Conservation (phyloP, 2,888 invertebrate genomes). For the Deroplatys truncata region DNA sequence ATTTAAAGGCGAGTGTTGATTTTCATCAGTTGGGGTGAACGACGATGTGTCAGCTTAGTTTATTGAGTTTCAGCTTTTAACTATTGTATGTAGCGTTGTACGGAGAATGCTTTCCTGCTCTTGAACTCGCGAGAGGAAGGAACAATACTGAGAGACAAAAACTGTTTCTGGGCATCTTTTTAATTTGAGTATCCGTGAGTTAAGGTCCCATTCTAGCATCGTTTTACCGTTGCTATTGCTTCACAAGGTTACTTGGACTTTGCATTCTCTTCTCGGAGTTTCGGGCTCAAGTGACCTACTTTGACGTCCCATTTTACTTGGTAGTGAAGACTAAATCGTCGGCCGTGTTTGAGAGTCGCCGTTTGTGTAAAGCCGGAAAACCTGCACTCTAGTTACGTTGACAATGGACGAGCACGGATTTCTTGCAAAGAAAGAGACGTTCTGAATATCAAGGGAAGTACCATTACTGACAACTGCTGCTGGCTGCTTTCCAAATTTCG, state of each 20-base stretch:
- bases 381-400: background rate
- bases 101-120: no score
- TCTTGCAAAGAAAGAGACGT: background rate
- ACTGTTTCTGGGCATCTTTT: no score
- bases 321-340: no score
- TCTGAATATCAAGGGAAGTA: background rate
- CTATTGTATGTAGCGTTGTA: no score
- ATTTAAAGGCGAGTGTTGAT: no score
- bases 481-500: background rate
- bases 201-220: background rate
- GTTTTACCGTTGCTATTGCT: background rate
- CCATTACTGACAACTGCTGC: background rate
- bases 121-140: no score
- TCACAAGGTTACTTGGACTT: background rate
- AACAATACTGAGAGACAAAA: no score
- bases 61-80: no score
- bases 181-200: no score
- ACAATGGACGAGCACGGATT: background rate
- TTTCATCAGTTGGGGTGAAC: no score
- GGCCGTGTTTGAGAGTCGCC: no score
- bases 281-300: background rate
- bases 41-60: no score
- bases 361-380: background rate
- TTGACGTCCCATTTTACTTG: background rate
- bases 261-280: background rate